phyloP scores from a whole-genome alignment of 2,113 vertebrate species.

The Lanius ludovicianus region DNA sequence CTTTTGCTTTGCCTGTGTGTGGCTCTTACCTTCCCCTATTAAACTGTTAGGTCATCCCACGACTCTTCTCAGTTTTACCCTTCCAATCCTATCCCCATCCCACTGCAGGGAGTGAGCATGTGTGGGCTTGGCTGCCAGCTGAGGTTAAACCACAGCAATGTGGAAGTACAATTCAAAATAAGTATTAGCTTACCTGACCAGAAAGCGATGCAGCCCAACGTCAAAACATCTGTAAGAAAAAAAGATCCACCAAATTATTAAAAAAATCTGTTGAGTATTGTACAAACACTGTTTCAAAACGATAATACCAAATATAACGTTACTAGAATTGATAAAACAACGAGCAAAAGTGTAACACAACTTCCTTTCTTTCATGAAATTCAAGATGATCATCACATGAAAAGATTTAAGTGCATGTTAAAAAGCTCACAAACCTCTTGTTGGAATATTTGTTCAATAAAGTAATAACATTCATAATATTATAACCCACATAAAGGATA shows the following conservation, averaged over 20 bases:
- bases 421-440: background rate
- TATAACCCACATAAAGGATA: background rate
- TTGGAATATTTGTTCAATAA: background rate
- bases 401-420: background rate
- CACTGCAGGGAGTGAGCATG: accelerated
- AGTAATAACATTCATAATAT: background rate
- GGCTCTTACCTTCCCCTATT: background rate
- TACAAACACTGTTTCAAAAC: background rate
- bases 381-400: background rate
- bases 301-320: background rate
- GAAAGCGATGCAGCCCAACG: constrained; percentile 78
- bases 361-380: background rate
- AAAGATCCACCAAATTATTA: background rate
- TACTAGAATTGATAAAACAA: background rate
- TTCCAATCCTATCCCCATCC: background rate
- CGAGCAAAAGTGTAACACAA: background rate
- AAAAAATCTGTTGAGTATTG: background rate
- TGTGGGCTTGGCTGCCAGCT: background rate
- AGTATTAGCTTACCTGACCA: constrained; percentile 75
- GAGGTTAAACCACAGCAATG: background rate
- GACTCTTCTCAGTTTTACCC: background rate
- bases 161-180: background rate
- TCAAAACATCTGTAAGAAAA: constrained; percentile 77
- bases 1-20: background rate
- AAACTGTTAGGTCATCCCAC: background rate